Conservation (phyloP, 2,888 invertebrate species). For the Eudasyphora cyanicolor region DNA sequence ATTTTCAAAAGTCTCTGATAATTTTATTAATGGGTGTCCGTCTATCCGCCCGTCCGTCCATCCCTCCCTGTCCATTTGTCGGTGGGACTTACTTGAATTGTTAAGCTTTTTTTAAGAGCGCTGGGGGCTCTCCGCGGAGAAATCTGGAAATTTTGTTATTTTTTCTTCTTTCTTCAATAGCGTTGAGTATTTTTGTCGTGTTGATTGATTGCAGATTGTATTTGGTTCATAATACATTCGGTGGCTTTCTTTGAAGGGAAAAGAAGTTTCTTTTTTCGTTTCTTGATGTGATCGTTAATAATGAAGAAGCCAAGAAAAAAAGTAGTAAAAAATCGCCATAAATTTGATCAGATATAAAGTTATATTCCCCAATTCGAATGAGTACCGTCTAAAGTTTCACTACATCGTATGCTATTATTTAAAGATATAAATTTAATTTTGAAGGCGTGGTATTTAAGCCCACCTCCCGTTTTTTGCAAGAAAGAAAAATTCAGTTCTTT, state of each 20-base stretch:
- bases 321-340: too few species aligned
- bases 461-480: too few species aligned
- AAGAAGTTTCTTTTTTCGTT: conserved; percentile 31
- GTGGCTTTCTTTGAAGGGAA: not conserved
- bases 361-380: too few species aligned
- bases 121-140: conserved; percentile 49
- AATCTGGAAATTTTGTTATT: conserved; percentile 38
- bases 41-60: not conserved
- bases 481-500: too few species aligned
- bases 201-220: conserved; percentile 34
- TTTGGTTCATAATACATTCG: conserved; percentile 6
- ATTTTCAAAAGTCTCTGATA: conserved; percentile 41
- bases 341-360: too few species aligned
- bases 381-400: too few species aligned
- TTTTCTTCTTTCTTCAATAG: too few species aligned
- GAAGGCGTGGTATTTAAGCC: too few species aligned
- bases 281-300: not conserved
- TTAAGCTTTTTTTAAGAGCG: conserved; percentile 26
- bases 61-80: conserved; percentile 4
- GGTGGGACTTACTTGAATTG: conserved; percentile 38
- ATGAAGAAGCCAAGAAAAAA: too few species aligned
- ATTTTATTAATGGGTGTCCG: conserved; percentile 19
- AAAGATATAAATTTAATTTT: too few species aligned
- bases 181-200: not conserved
- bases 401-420: too few species aligned